These are phyloP conservation scores for Cephalopachus bancanus DNA, from an alignment of 2,797 vertebrate genomes.

Conservation along the genomic window DNA sequence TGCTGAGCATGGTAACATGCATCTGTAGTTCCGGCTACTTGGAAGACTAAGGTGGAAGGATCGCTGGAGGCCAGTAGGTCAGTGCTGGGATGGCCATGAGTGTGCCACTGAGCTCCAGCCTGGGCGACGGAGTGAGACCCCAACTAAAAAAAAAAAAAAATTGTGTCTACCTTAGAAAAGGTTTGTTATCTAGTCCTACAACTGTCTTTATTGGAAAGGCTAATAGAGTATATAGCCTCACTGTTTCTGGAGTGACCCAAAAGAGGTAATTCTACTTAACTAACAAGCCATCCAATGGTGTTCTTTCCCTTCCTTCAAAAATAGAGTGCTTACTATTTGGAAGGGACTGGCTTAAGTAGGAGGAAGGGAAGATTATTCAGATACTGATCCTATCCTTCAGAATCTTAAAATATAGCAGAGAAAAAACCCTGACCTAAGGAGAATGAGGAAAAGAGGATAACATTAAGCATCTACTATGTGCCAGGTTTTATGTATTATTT, in stretches of 20 bases:
- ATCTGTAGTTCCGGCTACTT: too few relatives aligned
- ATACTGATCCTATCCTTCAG: background rate
- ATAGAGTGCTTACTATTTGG: background rate
- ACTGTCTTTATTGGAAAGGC: background rate
- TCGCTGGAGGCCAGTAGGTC: too few relatives aligned
- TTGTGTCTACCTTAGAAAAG: background rate
- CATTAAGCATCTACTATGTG: background rate
- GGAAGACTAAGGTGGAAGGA: too few relatives aligned
- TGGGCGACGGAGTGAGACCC: too few relatives aligned
- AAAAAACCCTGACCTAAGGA: background rate
- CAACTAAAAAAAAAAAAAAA: too few relatives aligned
- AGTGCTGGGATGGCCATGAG: too few relatives aligned
- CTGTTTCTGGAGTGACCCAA: slow-evolving; percentile 7
- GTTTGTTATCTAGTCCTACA: background rate
- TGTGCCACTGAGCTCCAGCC: too few relatives aligned
- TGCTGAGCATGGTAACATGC: too few relatives aligned
- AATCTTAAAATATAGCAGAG: background rate
- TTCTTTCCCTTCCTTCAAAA: background rate
- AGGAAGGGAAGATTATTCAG: background rate
- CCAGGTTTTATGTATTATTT: background rate
- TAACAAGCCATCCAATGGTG: background rate
- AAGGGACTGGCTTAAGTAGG: background rate
- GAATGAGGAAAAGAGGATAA: background rate
- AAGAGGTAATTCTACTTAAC: background rate
- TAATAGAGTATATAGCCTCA: background rate